Base-by-base conservation (phyloP, 2,797 vertebrate genomes). In the Lepus oiostolus region DNA sequence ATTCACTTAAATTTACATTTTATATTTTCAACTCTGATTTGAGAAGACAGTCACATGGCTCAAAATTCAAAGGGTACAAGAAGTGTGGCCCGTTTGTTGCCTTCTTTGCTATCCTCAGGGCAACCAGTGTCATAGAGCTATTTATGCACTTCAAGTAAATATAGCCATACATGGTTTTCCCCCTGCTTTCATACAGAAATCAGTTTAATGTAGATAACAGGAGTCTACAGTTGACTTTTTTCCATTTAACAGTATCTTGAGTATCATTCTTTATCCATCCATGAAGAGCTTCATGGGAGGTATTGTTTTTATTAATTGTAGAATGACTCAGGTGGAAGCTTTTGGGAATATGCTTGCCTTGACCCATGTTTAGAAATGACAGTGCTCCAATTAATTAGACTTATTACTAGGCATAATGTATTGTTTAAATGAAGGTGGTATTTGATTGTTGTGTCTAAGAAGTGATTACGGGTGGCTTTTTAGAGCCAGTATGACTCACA, bases 371-470 rank as follows among this genome's bases (percentile, higher is more conserved):
- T 94, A 60, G 88, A 96, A 96, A 94, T 28, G 81, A 88, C 74
- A 95, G 85, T 67, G 42, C 79, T 88, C 71, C 87, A 85, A 79
- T 96, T 93, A 97, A 96, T 94, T 96, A 91, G 84, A 80, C 85
- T 72, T 94, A 91, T 85, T 96, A 85, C 63, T 91, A 96, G 88
- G 80, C 74, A 94, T 74, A 89, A 94, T 87, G 58, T 95, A 93
- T 96, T 96, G 72, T 92, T 95, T 90, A 70, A 83, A 90, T 89
- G 76, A 93, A 95, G 84, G 68, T 77, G 87, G 50, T 84, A 84
- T 94, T 88, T 97, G 87, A 95, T 92, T 93, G 63, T 96, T 91
- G 83, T 96, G 90, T 95, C 93, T 95, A 96, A 93, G 85, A 94
- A 94, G 85, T 96, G 96, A 96, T 95, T 95, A 77, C 88, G 71